Percentiles rank a stretch among this genome's conserved stretches.
phyloP scores from a whole-genome alignment of 2,113 vertebrate species.

The Astatotilapia flaviijosephi region DNA sequence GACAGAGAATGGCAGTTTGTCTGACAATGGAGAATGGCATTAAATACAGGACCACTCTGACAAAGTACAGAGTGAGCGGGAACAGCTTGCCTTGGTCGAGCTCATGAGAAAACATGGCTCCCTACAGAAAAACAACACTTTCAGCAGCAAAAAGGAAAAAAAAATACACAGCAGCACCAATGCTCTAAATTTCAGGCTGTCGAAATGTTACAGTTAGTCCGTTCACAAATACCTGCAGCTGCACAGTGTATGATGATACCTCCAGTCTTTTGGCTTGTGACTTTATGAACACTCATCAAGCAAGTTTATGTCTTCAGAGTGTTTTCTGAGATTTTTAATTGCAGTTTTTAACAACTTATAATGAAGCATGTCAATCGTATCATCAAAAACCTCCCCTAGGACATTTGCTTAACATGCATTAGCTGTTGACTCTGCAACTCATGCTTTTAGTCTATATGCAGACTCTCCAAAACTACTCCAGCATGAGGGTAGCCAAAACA shows the following conservation, averaged over 20 bases:
- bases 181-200: background rate
- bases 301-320: background rate
- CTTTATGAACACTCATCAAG: background rate
- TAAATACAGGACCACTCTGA: conserved; percentile 37
- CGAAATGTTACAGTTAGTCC: background rate
- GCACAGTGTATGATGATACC: background rate
- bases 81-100: background rate
- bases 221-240: conserved; percentile 7
- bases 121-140: conserved; percentile 17
- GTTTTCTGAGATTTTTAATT: background rate
- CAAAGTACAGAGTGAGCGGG: conserved; percentile 38
- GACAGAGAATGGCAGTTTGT: conserved; percentile 29
- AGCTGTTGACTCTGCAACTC: background rate
- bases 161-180: background rate
- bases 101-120: conserved; percentile 23
- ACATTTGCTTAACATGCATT: background rate
- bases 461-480: background rate
- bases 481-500: fast-evolving
- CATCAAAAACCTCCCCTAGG: background rate
- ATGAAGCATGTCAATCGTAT: background rate
- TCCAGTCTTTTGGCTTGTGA: background rate
- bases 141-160: conserved; percentile 36
- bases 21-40: conserved; percentile 19
- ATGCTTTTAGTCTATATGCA: background rate
- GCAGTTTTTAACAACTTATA: background rate